These are phyloP conservation scores for Prionailurus viverrinus DNA, from an alignment of 2,113 vertebrate species.

Conservation along the genomic window DNA sequence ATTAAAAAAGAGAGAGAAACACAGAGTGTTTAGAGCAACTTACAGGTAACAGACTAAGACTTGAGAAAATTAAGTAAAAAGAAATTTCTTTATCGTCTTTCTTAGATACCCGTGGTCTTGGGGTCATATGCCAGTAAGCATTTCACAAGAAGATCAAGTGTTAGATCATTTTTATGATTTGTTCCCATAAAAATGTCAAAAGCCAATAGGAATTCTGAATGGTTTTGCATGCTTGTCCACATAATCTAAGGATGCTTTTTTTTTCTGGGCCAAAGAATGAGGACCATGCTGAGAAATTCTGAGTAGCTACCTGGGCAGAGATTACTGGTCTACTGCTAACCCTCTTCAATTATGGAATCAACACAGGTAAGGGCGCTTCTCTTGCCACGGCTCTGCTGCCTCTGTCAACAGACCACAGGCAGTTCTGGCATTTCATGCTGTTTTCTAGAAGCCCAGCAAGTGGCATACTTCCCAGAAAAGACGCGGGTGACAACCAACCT, in stretches of 20 bases:
- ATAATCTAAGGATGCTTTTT: not conserved
- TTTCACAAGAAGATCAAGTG: constrained; percentile 19
- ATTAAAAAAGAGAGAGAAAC: not conserved
- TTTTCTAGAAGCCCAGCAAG: not conserved
- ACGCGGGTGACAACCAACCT: not conserved
- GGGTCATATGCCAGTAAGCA: not conserved
- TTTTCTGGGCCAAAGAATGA: not conserved
- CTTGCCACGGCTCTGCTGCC: accelerated
- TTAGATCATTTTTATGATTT: not conserved
- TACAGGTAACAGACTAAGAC: not conserved
- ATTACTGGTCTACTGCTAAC: not conserved
- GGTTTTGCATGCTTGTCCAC: not conserved
- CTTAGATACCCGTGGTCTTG: not conserved
- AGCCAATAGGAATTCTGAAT: not conserved
- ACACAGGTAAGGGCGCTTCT: not conserved
- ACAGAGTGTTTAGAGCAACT: not conserved
- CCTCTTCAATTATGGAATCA: too few species aligned
- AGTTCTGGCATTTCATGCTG: not conserved
- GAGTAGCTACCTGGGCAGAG: not conserved
- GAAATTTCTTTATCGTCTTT: not conserved
- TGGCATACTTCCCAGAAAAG: not conserved
- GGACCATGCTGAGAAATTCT: not conserved
- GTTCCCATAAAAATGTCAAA: constrained; percentile 1
- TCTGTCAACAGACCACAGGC: not conserved
- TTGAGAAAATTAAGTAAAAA: not conserved